Conservation (phyloP, 1,140 invertebrate species). For the Cyphomyrmex costatus region DNA sequence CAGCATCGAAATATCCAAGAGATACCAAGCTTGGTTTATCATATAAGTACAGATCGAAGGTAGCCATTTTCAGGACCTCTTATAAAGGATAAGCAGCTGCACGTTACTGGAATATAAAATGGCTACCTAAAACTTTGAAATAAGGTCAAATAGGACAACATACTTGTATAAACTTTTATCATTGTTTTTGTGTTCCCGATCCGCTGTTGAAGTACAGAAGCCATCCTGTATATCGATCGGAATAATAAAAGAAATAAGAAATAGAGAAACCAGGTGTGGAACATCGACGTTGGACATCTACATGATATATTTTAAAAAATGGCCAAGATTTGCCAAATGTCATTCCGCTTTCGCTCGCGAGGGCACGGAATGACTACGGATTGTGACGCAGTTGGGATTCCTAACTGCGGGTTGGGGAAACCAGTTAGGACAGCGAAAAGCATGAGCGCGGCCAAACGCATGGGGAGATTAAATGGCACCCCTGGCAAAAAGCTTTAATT, state of each 20-base stretch:
- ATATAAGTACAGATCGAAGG: too few relatives aligned
- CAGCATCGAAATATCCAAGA: too few relatives aligned
- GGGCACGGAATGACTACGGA: not conserved
- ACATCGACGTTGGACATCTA: not conserved
- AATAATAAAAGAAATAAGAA: not conserved
- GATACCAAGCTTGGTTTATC: too few relatives aligned
- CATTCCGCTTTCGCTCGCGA: not conserved
- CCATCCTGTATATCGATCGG: not conserved
- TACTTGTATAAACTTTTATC: too few relatives aligned
- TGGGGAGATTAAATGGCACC: slow-evolving; percentile 64
- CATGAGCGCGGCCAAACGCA: slow-evolving; percentile 8
- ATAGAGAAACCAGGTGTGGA: not conserved
- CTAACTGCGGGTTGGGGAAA: not conserved
- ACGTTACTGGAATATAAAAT: too few relatives aligned
- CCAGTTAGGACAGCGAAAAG: slow-evolving; percentile 13
- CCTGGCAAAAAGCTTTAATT: slow-evolving; percentile 69
- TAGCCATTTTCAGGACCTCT: too few relatives aligned
- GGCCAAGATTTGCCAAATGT: slow-evolving; percentile 31
- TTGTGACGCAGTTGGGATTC: not conserved
- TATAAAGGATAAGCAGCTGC: too few relatives aligned
- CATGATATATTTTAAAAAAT: slow-evolving; percentile 19
- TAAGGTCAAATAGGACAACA: too few relatives aligned
- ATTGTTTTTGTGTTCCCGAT: too few relatives aligned
- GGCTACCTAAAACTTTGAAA: too few relatives aligned
- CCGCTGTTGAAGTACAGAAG: too few relatives aligned